Conservation (phyloP, 2,888 invertebrate genomes). For the Tiliacea citrago region DNA sequence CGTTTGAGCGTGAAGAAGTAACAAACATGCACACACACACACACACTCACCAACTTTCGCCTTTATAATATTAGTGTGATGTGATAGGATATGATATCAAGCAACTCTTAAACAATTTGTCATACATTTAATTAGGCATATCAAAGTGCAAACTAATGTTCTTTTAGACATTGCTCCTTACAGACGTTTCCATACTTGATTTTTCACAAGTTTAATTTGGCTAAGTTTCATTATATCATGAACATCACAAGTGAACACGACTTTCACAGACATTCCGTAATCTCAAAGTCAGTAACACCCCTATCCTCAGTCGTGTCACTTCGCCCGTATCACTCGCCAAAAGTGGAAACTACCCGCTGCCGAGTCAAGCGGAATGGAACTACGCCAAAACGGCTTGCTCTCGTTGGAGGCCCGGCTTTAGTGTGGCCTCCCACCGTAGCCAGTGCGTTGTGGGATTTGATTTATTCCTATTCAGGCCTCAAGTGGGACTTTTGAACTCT, state of each 20-base stretch:
- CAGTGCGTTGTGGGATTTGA: constrained; percentile 79
- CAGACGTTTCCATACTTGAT: neutral
- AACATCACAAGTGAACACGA: neutral
- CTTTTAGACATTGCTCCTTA: neutral
- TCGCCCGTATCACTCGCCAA: constrained; percentile 42
- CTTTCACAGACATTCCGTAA: neutral
- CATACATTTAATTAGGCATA: neutral
- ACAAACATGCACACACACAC: no score
- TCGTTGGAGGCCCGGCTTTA: constrained; percentile 55
- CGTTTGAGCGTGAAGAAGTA: no score
- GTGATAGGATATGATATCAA: no score
- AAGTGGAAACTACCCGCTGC: constrained; percentile 53
- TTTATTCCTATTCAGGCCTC: constrained; percentile 79
- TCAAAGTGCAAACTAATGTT: neutral
- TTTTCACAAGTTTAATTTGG: neutral
- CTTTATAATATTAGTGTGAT: no score
- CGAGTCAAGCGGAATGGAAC: constrained; percentile 60
- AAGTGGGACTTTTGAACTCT: constrained; percentile 80
- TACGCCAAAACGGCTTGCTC: constrained; percentile 55
- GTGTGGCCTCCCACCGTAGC: constrained; percentile 65
- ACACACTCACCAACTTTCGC: no score
- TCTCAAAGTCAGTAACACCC: constrained; percentile 26
- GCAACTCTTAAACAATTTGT: no score
- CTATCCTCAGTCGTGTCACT: constrained; percentile 21
- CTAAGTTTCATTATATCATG: neutral